Base-by-base conservation (phyloP, 2,113 vertebrate species). In the Megalops atlanticus region DNA sequence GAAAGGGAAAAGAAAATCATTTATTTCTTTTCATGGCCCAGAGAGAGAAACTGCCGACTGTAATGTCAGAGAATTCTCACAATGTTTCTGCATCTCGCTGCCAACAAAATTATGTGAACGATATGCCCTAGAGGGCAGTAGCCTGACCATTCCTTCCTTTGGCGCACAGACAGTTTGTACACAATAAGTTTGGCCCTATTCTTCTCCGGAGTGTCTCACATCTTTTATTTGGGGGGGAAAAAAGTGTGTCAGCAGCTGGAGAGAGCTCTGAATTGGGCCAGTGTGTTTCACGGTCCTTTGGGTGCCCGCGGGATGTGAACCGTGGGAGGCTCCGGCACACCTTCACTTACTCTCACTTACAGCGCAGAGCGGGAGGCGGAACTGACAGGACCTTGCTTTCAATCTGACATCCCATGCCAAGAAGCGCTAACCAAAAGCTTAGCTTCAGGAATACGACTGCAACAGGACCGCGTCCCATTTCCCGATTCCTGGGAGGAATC, bases 171-270 rank as follows among this genome's bases (percentile, higher is more conserved):
- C n/a, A 27, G 7, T 64, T 5, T 31, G 31, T n/a, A 31, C 4
- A 64, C 58, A 6, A 24, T 31, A 64, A n/a, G 27, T 64, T 5
- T 31, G n/a, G 31, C 21, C 24, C 10, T 58, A 64, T 6, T 2
- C 14, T 45, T 64, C 31, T 64, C 31, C n/a, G 58, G 4, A 64
- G 27, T n/a, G 31, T 11, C 11, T 64, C 58, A 64, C 58, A 24
- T 64, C 58, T 64, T 64, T 64, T 3, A 21, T 64, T n/a, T 64
- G 58, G 58, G 31, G 31, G 1, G 31, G 8, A 64, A n/a, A n/a
- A 64, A 64, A 64, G 58, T 64, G 12, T 64, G 58, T 64, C 58
- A 64, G n/a, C 58, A 64, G 58, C 58, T 64, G 58, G 58, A 64
- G 58, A 45, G 43, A 64, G 58, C 58, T 10, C 58, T 31, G n/a